Percentiles rank a stretch among this genome's conserved stretches.
These are phyloP conservation scores for Vannuccia rotundouncinata DNA, from an alignment of 2,888 invertebrate species.

Conservation along the genomic window DNA sequence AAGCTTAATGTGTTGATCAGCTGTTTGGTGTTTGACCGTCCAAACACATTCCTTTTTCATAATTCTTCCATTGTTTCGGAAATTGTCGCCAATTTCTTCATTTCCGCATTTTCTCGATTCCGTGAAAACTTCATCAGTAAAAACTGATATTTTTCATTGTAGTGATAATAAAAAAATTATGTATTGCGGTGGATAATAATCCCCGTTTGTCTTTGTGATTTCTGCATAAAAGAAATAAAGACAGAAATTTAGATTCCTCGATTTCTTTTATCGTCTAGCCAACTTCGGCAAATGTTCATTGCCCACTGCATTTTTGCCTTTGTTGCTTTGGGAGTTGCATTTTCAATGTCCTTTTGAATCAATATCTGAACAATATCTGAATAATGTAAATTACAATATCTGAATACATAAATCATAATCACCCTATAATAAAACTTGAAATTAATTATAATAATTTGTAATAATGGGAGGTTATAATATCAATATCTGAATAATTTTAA, in stretches of 20 bases:
- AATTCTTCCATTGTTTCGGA: not conserved
- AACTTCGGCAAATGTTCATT: no score
- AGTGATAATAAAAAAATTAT: conserved; percentile 5
- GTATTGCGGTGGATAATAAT: conserved; percentile 15
- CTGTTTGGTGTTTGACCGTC: not conserved
- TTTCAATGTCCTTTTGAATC: no score
- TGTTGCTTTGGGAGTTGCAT: no score
- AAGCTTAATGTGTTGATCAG: not conserved
- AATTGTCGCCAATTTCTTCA: not conserved
- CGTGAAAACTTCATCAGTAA: conserved; percentile 24
- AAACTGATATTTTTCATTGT: conserved; percentile 10
- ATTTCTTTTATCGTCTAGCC: no score
- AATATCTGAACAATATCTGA: no score
- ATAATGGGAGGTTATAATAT: no score
- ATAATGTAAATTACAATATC: no score
- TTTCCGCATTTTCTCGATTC: conserved; percentile 2
- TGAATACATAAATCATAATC: no score
- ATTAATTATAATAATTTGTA: no score
- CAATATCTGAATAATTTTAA: no score
- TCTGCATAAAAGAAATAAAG: conserved; percentile 10
- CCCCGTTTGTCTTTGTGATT: conserved; percentile 14
- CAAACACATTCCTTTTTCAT: not conserved
- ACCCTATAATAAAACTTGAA: no score
- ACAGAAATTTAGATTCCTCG: conserved; percentile 15
- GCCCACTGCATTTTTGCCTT: no score